phyloP scores from a whole-genome alignment of 2,888 invertebrate genomes.

The Caenorhabditis sp. region DNA sequence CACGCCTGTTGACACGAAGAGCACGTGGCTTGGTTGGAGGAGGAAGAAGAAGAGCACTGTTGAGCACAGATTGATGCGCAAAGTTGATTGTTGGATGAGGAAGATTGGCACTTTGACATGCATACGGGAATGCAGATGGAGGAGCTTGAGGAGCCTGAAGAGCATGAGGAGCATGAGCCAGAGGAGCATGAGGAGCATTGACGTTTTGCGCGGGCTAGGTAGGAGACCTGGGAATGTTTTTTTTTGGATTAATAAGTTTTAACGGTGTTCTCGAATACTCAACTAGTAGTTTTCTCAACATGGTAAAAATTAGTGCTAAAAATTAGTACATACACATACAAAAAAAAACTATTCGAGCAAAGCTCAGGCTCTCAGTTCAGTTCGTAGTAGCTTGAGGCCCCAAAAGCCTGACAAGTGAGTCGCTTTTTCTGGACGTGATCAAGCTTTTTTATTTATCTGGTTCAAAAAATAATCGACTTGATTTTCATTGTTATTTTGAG shows the following conservation, averaged over 20 bases:
- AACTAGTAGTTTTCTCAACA: too few relatives aligned
- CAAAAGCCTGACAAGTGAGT: too few relatives aligned
- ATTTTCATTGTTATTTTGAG: too few relatives aligned
- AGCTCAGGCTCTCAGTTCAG: too few relatives aligned
- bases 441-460: too few relatives aligned
- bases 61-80: neutral
- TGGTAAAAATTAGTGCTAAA: too few relatives aligned
- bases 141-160: neutral
- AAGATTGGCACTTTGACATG: constrained; percentile 30
- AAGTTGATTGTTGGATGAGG: neutral
- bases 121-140: constrained; percentile 27
- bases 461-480: too few relatives aligned
- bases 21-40: constrained; percentile 15
- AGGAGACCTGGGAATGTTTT: neutral
- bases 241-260: neutral
- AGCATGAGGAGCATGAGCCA: constrained; percentile 18
- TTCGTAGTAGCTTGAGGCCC: too few relatives aligned
- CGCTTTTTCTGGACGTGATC: too few relatives aligned
- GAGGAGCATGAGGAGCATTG: constrained; percentile 21
- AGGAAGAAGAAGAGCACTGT: neutral
- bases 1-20: constrained; percentile 37
- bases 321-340: too few relatives aligned
- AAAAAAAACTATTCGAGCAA: too few relatives aligned
- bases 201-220: constrained; percentile 3
- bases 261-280: too few relatives aligned